Evolutionary conservation across 1,140 invertebrate genomes (phyloP), one percentile per base, ranked within the genome.

Genomic region (Polypedilum pembai): DNA sequence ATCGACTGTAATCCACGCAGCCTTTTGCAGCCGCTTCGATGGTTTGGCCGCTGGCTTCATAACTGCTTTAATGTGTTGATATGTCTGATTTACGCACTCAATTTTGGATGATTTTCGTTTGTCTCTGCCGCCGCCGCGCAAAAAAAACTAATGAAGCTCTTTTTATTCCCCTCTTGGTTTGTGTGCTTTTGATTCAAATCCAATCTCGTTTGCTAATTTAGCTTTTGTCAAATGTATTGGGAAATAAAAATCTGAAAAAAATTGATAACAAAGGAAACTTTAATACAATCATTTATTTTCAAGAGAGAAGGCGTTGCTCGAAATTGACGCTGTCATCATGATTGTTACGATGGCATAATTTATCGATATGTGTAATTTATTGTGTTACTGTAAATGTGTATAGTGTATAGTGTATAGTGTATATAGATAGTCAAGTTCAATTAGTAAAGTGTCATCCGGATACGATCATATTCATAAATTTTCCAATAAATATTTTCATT

Each of bases 401-500:
- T 33, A 33, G 1, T n/a, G n/a, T 5, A 33, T 33, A 33, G 5
- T 33, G 24, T 33, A 33, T 33, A 33, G n/a, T 33, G 24, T n/a
- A n/a, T n/a, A 33, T 33, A 33, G 65, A 69, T 18, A 69, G 17
- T 69, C 65, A 69, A 69, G 65, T 69, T 69, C 65, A 69, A 69
- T 69, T 69, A 69, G 65, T 18, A 3, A 20, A 18, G 8, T 69
- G 65, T 69, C 65, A 69, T 3, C 5, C 18, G 20, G 1, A 69
- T 20, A 20, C 45, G 45, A 12, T 56, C 45, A 69, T 4, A 69
- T 18, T 69, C 65, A 69, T 69, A 69, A 69, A 69, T 69, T 69
- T 69, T 69, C 45, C n/a, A 56, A 33, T 33, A 33, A 33, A 33
- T 33, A 33, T 33, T 33, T 33, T 33, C 24, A 33, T 33, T 33